A percentile compares a stretch with the other conserved stretches of the same genome.
phyloP scores from a whole-genome alignment of 2,888 invertebrate genomes.

The Sisyra nigra region DNA sequence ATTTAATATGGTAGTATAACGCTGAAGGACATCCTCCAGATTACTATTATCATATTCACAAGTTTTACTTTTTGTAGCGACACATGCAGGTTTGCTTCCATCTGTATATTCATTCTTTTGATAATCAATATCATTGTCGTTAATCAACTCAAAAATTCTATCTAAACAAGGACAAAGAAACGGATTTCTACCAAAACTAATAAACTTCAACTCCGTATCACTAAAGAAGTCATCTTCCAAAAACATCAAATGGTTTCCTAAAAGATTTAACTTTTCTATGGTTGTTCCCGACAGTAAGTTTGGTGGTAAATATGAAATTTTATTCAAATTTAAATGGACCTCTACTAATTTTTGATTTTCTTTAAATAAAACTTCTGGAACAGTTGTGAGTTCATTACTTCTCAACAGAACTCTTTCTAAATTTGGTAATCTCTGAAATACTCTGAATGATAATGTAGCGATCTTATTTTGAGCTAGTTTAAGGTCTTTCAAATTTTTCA shows the following conservation, averaged over 20 bases:
- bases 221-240: not conserved
- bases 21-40: not conserved
- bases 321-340: not conserved
- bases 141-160: not conserved
- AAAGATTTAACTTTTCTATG: not conserved
- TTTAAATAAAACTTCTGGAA: not conserved
- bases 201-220: not conserved
- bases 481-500: not conserved
- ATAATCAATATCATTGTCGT: not conserved
- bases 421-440: not conserved
- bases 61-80: not conserved
- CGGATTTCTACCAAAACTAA: not conserved
- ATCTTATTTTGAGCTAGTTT: not conserved
- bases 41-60: not conserved
- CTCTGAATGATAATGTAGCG: not conserved
- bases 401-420: not conserved
- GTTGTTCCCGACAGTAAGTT: not conserved
- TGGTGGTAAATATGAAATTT: constrained; percentile 1
- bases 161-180: constrained; percentile 1
- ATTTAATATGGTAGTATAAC: not conserved
- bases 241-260: not conserved
- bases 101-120: not conserved
- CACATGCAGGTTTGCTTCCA: not conserved
- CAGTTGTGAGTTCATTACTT: not conserved
- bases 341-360: not conserved